A percentile compares a stretch with the other conserved stretches of the same genome.
These are phyloP conservation scores for Hemicrepidius hirtus DNA, from an alignment of 2,888 invertebrate genomes.

Conservation along the genomic window DNA sequence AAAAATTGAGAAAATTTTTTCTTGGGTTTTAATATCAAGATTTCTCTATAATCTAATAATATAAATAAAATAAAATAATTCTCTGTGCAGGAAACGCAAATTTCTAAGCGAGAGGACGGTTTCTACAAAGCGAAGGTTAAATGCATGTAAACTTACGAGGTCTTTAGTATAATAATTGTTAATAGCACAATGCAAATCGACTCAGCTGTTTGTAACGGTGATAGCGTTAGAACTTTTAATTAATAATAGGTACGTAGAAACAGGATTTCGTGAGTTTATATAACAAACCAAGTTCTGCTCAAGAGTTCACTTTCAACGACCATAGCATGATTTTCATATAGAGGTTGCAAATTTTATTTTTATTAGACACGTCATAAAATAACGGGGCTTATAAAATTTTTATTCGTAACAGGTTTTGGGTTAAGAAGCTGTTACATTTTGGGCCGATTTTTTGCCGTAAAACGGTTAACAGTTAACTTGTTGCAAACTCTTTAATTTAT, in stretches of 20 bases:
- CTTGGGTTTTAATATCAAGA: neutral
- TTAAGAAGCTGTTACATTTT: neutral
- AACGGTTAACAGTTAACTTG: slow-evolving; percentile 18
- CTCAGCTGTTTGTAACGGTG: slow-evolving; percentile 29
- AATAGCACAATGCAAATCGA: slow-evolving; percentile 22
- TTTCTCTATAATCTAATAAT: neutral
- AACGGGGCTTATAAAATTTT: slow-evolving; percentile 3
- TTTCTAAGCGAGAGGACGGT: slow-evolving; percentile 28
- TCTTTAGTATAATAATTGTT: slow-evolving; percentile 11
- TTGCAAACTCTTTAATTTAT: slow-evolving; percentile 6
- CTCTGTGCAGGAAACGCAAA: slow-evolving; percentile 19
- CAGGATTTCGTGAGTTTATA: slow-evolving; percentile 39
- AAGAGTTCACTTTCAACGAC: slow-evolving; percentile 33
- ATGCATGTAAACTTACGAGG: slow-evolving; percentile 23
- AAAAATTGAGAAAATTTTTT: neutral
- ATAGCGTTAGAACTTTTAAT: neutral
- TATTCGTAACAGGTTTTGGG: slow-evolving; percentile 6
- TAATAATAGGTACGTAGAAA: slow-evolving; percentile 21
- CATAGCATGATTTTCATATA: slow-evolving; percentile 13
- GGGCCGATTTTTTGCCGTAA: slow-evolving; percentile 1
- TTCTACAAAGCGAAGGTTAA: slow-evolving; percentile 12
- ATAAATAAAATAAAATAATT: neutral
- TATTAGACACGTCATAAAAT: neutral
- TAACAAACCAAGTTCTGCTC: slow-evolving; percentile 26
- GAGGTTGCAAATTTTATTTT: too few species aligned